phyloP scores from a whole-genome alignment of 1,140 invertebrate species.

The Zaprionus vittiger region DNA sequence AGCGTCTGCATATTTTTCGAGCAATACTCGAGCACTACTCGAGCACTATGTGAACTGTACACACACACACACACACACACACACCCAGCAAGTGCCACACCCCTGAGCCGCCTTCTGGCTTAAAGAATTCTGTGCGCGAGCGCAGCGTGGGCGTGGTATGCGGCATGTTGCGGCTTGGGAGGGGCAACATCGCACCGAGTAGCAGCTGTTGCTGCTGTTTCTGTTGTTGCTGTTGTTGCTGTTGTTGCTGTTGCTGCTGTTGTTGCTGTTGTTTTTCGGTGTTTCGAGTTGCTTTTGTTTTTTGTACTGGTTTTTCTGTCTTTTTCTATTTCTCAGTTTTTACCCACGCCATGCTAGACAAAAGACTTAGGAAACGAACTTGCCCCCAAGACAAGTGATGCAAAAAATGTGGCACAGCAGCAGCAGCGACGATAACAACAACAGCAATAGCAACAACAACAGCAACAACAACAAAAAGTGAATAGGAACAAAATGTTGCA shows the following conservation, averaged over 20 bases:
- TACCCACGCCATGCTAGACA: conserved; percentile 75
- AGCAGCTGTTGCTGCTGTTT: conserved; percentile 47
- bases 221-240: conserved; percentile 30
- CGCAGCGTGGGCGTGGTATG: conserved; percentile 35
- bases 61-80: not conserved
- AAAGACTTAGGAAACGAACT: conserved; percentile 82
- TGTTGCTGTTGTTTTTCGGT: conserved; percentile 11
- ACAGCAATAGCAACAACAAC: conserved; percentile 13
- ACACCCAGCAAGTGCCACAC: not conserved
- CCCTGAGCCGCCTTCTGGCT: not conserved
- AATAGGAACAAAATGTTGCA: conserved; percentile 45
- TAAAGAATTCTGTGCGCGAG: conserved; percentile 38
- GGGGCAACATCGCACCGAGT: conserved; percentile 49
- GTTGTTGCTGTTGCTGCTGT: conserved; percentile 25
- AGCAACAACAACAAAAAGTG: conserved; percentile 37
- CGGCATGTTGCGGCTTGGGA: conserved; percentile 15
- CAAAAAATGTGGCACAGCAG: conserved; percentile 73
- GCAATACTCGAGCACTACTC: conserved; percentile 1
- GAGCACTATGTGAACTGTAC: conserved; percentile 18
- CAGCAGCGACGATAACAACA: conserved; percentile 29
- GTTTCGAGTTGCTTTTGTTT: conserved; percentile 34
- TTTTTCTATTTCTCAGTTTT: conserved; percentile 38
- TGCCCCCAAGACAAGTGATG: conserved; percentile 75
- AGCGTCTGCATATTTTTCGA: conserved; percentile 56
- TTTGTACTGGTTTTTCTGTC: conserved; percentile 27